These are phyloP conservation scores for Orthosia gracilis DNA, from an alignment of 2,888 invertebrate genomes.

Conservation along the genomic window DNA sequence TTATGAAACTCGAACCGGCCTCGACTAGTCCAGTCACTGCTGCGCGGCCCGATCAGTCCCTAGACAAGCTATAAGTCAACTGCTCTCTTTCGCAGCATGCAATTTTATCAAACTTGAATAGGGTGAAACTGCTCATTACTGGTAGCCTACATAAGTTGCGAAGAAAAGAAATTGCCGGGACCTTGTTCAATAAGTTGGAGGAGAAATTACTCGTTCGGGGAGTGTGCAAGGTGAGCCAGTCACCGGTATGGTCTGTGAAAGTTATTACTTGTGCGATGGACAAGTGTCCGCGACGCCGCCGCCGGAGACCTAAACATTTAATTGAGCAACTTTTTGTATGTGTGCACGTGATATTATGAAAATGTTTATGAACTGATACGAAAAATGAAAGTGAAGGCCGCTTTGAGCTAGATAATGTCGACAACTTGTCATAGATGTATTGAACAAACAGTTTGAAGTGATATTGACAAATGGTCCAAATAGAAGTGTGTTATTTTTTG, in stretches of 20 bases:
- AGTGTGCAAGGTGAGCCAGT: slow-evolving; percentile 84
- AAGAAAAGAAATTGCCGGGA: slow-evolving; percentile 88
- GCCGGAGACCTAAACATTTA: slow-evolving; percentile 63
- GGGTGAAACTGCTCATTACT: slow-evolving; percentile 85
- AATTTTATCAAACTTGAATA: slow-evolving; percentile 82
- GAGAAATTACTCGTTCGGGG: slow-evolving; percentile 85
- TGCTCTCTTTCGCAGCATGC: slow-evolving; percentile 75
- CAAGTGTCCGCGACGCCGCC: slow-evolving; percentile 45
- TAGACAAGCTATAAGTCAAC: slow-evolving; percentile 75
- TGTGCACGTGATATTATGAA: slow-evolving; percentile 47
- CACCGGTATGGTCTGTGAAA: slow-evolving; percentile 84
- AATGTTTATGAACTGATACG: slow-evolving; percentile 57
- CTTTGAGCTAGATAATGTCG: slow-evolving; percentile 30
- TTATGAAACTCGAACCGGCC: slow-evolving; percentile 73
- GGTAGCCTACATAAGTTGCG: slow-evolving; percentile 84
- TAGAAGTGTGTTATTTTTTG: slow-evolving; percentile 1
- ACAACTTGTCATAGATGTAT: slow-evolving; percentile 22
- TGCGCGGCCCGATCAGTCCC: slow-evolving; percentile 55
- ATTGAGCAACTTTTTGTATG: slow-evolving; percentile 62
- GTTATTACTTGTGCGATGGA: slow-evolving; percentile 78
- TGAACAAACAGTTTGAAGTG: slow-evolving; percentile 17
- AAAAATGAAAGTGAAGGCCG: slow-evolving; percentile 64
- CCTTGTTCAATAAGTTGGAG: slow-evolving; percentile 77
- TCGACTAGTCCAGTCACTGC: slow-evolving; percentile 69
- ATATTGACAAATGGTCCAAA: slow-evolving; percentile 5